A percentile compares a stretch with the other conserved stretches of the same genome.
phyloP scores from a whole-genome alignment of 2,888 invertebrate genomes.

The Drosophila imparisetae region DNA sequence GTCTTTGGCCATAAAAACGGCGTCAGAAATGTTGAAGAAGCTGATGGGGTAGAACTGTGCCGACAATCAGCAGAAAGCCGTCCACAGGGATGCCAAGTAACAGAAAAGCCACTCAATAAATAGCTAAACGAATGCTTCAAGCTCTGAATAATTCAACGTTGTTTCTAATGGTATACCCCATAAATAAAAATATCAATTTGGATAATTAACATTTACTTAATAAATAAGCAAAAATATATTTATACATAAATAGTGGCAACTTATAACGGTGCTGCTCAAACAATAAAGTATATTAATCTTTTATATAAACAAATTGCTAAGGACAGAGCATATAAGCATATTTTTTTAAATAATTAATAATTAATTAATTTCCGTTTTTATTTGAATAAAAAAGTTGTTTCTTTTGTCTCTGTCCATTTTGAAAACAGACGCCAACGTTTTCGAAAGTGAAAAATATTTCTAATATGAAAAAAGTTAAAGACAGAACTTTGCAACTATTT shows the following conservation, averaged over 20 bases:
- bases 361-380: too few relatives aligned
- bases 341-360: too few relatives aligned
- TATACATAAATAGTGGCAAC: not conserved
- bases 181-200: not conserved
- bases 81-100: conserved; percentile 29
- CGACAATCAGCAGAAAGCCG: conserved; percentile 13
- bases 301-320: not conserved
- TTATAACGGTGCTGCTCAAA: not conserved
- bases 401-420: not conserved
- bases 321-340: not conserved
- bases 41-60: conserved; percentile 33
- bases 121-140: not conserved
- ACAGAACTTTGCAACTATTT: not conserved
- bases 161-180: not conserved
- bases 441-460: too few relatives aligned
- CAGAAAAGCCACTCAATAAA: conserved; percentile 5
- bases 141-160: not conserved
- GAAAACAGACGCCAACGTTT: not conserved
- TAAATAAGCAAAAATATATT: not conserved
- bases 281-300: not conserved
- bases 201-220: conserved; percentile 1
- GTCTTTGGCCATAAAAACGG: conserved; percentile 52
- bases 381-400: not conserved
- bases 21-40: conserved; percentile 49
- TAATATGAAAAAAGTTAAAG: too few relatives aligned